Base-by-base conservation (phyloP, 2,113 vertebrate genomes). In the Formicarius rufipectus region DNA sequence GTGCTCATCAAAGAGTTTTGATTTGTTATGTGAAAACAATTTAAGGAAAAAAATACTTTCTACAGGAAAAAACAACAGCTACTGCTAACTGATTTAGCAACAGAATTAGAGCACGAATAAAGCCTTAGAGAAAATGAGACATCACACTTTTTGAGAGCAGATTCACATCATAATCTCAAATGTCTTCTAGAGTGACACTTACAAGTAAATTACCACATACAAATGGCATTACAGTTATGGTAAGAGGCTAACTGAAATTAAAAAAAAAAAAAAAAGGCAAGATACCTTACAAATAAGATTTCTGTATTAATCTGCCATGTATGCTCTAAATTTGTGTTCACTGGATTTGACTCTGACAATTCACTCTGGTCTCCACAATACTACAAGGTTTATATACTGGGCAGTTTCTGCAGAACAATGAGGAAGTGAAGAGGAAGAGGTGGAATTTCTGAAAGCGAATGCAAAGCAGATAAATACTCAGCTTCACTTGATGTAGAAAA, bases 1-100 rank as follows among this genome's bases (percentile, higher is more conserved):
- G 35, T 45, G 78, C 63, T 95, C 94, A 89, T 93, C 84, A 95
- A 89, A 93, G 64, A 71, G 27, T 49, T 95, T 93, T 94, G 81
- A 97, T 97, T 95, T 87, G 62, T 89, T 96, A 95, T 17, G 39
- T 82, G 85, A 97, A 97, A 97, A 95, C 80, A 93, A 97, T 89
- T 96, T 94, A 55, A 94, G 67, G 67, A 58, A 87, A 94, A 94
- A 95, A 83, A 67, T 27, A 87, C 60, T 77, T 90, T 74, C 53
- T 71, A 76, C 64, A 68, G 60, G 39, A 91, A 77, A 59, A 92
- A 87, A 66, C 52, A 96, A 89, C 25, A 95, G 64, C 82, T 95
- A 89, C 67, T 4, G 30, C 60, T 76, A 95, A 60, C 72, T 90
- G 66, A 94, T 95, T 82, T 79, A 95, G 56, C 72, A 94, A 86